A percentile compares a stretch with the other conserved stretches of the same genome.
These are phyloP conservation scores for Tenthredo livida DNA, from an alignment of 2,888 invertebrate genomes.

Conservation along the genomic window DNA sequence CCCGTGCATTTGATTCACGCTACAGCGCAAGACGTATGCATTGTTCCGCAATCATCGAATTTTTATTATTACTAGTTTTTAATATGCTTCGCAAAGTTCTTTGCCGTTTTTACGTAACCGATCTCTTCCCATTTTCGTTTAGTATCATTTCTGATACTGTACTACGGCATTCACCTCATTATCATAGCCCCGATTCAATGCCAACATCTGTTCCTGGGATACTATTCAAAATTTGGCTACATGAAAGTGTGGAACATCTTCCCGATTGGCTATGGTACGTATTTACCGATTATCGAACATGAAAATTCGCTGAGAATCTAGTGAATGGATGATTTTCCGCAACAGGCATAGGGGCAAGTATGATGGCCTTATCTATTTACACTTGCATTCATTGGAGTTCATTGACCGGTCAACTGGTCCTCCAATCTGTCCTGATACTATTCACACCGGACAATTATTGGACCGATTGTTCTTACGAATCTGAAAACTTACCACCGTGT, in stretches of 20 bases:
- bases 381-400: slow-evolving; percentile 35
- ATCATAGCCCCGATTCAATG: slow-evolving; percentile 37
- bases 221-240: slow-evolving; percentile 44
- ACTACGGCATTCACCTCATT: slow-evolving; percentile 28
- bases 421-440: background rate
- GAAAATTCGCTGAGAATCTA: background rate
- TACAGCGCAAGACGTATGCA: background rate
- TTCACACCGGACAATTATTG: slow-evolving; percentile 39
- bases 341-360: slow-evolving; percentile 36
- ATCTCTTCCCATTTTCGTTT: background rate
- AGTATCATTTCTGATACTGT: slow-evolving; percentile 45
- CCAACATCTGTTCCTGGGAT: slow-evolving; percentile 39
- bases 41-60: background rate
- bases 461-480: slow-evolving; percentile 11
- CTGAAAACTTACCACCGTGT: slow-evolving; percentile 23
- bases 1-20: background rate
- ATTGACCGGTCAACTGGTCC: slow-evolving; percentile 11
- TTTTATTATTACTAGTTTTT: background rate
- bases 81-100: background rate
- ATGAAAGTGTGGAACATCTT: slow-evolving; percentile 43
- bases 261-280: slow-evolving; percentile 43
- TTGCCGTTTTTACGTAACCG: background rate
- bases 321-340: background rate
- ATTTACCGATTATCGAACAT: background rate
- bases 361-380: slow-evolving; percentile 42